These are phyloP conservation scores for Lepeophtheirus salmonis DNA, from an alignment of 1,140 invertebrate genomes.

Conservation along the genomic window DNA sequence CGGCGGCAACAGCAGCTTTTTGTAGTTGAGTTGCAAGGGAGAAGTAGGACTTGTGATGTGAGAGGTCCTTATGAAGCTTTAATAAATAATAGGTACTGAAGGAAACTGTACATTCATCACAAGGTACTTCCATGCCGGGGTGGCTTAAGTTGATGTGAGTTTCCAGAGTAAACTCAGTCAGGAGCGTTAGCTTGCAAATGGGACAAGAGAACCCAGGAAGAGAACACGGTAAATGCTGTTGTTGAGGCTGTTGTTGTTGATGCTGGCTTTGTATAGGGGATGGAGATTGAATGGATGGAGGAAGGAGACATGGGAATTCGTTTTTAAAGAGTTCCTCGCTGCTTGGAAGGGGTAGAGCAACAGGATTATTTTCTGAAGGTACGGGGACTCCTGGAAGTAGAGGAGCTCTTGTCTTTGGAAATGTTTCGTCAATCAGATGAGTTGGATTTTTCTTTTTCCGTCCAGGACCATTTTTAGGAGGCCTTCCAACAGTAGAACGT, in stretches of 20 bases:
- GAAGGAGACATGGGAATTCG: background rate
- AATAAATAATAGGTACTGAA: constrained; percentile 11
- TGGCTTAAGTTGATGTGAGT: background rate
- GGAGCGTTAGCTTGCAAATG: background rate
- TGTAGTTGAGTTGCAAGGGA: background rate
- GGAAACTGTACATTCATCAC: constrained; percentile 10
- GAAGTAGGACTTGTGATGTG: background rate
- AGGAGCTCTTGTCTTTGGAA: constrained; percentile 13
- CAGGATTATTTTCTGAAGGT: too few relatives aligned
- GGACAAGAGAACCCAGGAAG: constrained; percentile 22
- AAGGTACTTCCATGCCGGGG: background rate
- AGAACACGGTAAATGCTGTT: too few relatives aligned
- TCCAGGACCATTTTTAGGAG: background rate
- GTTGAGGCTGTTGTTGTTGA: too few relatives aligned
- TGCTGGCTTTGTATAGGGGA: background rate
- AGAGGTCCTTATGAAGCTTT: constrained; percentile 11
- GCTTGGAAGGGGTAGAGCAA: too few relatives aligned
- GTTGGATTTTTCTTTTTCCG: constrained; percentile 17
- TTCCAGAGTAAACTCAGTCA: constrained; percentile 3
- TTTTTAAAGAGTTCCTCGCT: background rate
- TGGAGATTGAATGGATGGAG: background rate
- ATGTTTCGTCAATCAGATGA: constrained; percentile 9
- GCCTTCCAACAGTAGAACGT: constrained; percentile 26
- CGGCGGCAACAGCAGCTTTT: background rate
- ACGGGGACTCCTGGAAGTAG: too few relatives aligned